phyloP scores from a whole-genome alignment of 64 coral and sea anemone genomes.

The Anthopleura sola region DNA sequence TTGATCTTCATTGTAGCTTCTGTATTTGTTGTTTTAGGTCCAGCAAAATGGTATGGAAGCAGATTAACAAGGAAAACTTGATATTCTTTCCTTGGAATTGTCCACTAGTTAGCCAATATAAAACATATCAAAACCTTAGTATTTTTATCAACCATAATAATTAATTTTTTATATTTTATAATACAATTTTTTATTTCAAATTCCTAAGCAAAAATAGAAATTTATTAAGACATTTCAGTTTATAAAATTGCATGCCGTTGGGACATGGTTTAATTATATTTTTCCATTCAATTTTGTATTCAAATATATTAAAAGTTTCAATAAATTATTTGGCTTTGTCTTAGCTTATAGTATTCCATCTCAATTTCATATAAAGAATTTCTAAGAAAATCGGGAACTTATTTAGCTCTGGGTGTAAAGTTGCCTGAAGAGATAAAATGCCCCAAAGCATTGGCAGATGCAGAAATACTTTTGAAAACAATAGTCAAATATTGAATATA shows the following conservation, averaged over 20 bases:
- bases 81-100: constrained; percentile 9
- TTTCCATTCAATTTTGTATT: neutral
- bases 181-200: neutral
- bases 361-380: too few species aligned
- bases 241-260: constrained; percentile 14
- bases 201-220: neutral
- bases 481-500: too few species aligned
- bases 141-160: neutral
- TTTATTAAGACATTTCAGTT: neutral
- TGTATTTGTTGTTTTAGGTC: constrained; percentile 17
- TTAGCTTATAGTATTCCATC: neutral
- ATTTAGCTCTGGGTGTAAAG: too few species aligned
- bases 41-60: constrained; percentile 28
- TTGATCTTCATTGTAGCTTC: constrained; percentile 25
- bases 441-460: too few species aligned
- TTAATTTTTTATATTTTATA: neutral
- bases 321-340: neutral
- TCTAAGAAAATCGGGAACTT: too few species aligned
- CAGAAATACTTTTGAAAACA: too few species aligned
- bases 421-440: too few species aligned
- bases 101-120: neutral
- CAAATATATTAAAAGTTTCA: neutral
- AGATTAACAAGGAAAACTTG: constrained; percentile 13
- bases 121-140: neutral
- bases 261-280: neutral